Percentiles rank a stretch among this genome's conserved stretches.
Conservation (phyloP, 2,797 vertebrate genomes). For the Chaetodon trifasciatus region DNA sequence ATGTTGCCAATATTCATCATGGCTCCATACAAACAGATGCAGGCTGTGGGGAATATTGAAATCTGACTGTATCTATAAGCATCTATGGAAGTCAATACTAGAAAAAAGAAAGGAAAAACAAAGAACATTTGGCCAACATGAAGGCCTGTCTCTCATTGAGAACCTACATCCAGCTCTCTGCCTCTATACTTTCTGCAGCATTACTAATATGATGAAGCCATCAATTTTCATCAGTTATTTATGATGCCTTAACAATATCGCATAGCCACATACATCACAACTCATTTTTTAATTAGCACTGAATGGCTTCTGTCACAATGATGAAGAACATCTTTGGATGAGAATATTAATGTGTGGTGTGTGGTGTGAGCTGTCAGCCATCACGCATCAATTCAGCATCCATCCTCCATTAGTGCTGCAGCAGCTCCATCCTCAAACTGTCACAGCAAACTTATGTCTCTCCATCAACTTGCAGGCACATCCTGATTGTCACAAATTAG, state of each 20-base stretch:
- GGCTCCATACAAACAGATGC: not conserved
- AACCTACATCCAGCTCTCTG: conserved; percentile 1
- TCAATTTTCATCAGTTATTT: conserved; percentile 53
- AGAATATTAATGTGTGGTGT: conserved; percentile 48
- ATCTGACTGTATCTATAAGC: not conserved
- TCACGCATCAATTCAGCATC: conserved; percentile 38
- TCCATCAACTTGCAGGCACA: not conserved
- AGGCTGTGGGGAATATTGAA: not conserved
- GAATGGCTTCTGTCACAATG: conserved; percentile 47
- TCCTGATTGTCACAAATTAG: conserved; percentile 6
- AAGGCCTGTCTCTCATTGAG: not conserved
- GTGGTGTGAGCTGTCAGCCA: conserved; percentile 30
- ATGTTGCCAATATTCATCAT: not conserved
- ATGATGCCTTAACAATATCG: conserved; percentile 41
- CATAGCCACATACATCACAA: conserved; percentile 48
- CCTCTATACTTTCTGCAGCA: not conserved
- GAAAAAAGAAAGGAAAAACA: not conserved
- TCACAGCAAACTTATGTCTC: conserved; percentile 2
- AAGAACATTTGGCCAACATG: not conserved
- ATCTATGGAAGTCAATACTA: not conserved
- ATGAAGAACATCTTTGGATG: conserved; percentile 32
- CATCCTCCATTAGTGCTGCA: conserved; percentile 19
- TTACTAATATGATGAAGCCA: conserved; percentile 37
- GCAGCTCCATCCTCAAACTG: conserved; percentile 10
- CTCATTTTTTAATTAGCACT: conserved; percentile 58